These are phyloP conservation scores for Gymnocheta viridis DNA, from an alignment of 2,888 invertebrate genomes.

Conservation along the genomic window DNA sequence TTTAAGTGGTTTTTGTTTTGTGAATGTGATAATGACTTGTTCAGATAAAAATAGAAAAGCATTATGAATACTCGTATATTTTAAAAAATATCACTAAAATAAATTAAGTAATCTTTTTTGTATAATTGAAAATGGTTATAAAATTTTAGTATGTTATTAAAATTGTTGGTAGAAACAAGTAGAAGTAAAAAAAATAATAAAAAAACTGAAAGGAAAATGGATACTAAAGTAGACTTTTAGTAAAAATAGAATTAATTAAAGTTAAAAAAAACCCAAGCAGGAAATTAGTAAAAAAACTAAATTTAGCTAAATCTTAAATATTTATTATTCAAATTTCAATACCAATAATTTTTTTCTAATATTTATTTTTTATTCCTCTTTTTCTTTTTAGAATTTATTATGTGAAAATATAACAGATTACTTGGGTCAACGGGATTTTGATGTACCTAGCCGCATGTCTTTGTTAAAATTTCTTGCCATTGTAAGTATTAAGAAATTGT, in stretches of 20 bases:
- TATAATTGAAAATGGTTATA: conserved; percentile 33
- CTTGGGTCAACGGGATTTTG: conserved; percentile 76
- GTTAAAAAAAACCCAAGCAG: too few relatives aligned
- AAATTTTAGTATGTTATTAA: conserved; percentile 38
- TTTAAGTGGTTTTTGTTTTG: conserved; percentile 15
- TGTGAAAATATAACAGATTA: conserved; percentile 79
- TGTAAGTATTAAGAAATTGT: conserved; percentile 84
- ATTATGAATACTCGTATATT: not conserved
- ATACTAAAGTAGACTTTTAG: conserved; percentile 3
- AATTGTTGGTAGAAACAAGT: conserved; percentile 35
- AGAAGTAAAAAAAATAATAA: not conserved
- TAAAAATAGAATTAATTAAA: not conserved
- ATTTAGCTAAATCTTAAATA: not conserved
- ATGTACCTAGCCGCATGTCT: conserved; percentile 80
- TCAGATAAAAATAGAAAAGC: not conserved
- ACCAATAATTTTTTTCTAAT: conserved; percentile 11
- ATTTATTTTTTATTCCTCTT: conserved; percentile 59
- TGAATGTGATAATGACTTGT: conserved; percentile 37
- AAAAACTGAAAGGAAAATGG: not conserved
- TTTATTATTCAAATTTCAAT: not conserved
- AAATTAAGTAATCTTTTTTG: conserved; percentile 13
- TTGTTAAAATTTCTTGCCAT: conserved; percentile 89
- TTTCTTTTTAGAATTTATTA: conserved; percentile 75
- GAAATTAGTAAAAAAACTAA: too few relatives aligned
- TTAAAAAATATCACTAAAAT: conserved; percentile 3